Conservation (phyloP, 2,888 invertebrate species). For the Alitta virens region DNA sequence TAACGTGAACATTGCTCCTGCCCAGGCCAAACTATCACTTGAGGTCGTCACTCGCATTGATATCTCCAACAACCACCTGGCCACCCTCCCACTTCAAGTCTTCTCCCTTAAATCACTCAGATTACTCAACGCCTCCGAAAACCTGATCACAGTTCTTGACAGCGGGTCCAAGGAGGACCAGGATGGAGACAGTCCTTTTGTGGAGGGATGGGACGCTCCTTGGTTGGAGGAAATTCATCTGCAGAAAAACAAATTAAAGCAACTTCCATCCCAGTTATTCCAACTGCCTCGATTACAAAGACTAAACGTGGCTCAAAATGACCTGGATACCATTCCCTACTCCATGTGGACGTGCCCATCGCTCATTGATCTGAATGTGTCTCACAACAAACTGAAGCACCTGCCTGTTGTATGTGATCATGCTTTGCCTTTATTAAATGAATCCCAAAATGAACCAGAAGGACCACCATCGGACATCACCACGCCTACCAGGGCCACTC, state of each 20-base stretch:
- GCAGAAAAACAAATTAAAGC: constrained; percentile 78
- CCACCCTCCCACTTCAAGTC: constrained; percentile 75
- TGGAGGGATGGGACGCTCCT: constrained; percentile 58
- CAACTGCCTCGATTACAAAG: constrained; percentile 74
- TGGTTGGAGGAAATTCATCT: constrained; percentile 85
- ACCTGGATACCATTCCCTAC: constrained; percentile 77
- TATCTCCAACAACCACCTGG: constrained; percentile 83
- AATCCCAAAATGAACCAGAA: not conserved
- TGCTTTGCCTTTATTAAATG: not conserved
- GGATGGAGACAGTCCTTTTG: not conserved
- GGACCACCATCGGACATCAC: not conserved
- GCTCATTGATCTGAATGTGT: constrained; percentile 81
- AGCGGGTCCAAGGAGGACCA: constrained; percentile 9
- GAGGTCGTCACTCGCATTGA: constrained; percentile 91
- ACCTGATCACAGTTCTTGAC: constrained; percentile 71
- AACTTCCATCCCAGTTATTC: constrained; percentile 73
- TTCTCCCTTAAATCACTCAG: constrained; percentile 75
- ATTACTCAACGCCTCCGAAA: constrained; percentile 76
- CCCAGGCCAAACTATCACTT: constrained; percentile 69
- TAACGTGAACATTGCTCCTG: constrained; percentile 75
- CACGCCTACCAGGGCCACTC: not conserved
- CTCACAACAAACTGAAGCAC: constrained; percentile 81
- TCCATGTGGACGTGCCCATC: constrained; percentile 84
- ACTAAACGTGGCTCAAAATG: constrained; percentile 92
- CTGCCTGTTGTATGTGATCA: constrained; percentile 53